Evolutionary conservation across 2,113 vertebrate species (phyloP).

Genomic region (Phainopepla nitens): DNA sequence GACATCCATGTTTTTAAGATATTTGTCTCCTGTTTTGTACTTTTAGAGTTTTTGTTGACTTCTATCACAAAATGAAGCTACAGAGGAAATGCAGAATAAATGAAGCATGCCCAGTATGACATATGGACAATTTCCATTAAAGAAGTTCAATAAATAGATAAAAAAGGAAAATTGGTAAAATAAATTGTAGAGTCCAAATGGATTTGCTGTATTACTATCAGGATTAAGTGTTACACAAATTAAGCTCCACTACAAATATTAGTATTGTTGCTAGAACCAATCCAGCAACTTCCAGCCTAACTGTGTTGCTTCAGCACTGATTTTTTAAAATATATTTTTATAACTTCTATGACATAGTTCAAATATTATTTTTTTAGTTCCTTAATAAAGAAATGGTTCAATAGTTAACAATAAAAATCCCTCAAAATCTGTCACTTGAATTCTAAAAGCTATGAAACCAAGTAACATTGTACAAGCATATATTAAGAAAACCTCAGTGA

Average conservation of each 20-base stretch:
- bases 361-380: neutral
- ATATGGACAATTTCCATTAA: conserved; percentile 45
- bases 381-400: neutral
- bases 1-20: neutral
- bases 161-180: conserved; percentile 49
- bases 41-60: neutral
- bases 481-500: neutral
- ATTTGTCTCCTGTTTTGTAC: conserved; percentile 19
- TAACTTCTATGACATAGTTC: neutral
- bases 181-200: neutral
- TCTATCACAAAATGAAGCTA: conserved; percentile 32
- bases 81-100: conserved; percentile 62
- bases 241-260: neutral
- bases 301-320: neutral
- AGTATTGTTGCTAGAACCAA: neutral
- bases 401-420: neutral
- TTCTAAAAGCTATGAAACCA: neutral
- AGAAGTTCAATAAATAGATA: conserved; percentile 30
- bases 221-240: neutral
- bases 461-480: neutral
- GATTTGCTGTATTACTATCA: neutral
- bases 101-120: neutral
- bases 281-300: neutral
- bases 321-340: neutral
- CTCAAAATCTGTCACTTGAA: neutral